Percentiles rank a stretch among this genome's conserved stretches.
These are phyloP conservation scores for Zeuzera pyrina DNA, from an alignment of 2,888 invertebrate genomes.

Conservation along the genomic window DNA sequence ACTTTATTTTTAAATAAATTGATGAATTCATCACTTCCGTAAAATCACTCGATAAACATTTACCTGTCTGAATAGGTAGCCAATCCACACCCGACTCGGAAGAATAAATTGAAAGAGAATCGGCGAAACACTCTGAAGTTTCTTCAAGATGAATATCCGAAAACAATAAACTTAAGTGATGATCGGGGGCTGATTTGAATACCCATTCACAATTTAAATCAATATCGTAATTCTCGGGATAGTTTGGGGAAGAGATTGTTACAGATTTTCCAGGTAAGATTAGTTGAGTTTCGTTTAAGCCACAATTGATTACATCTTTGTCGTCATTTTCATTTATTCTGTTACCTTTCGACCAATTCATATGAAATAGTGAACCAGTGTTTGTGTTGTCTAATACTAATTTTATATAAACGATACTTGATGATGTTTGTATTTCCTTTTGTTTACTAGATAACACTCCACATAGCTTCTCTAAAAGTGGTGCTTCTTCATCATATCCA, in stretches of 20 bases:
- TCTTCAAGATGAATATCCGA: slow-evolving; percentile 75
- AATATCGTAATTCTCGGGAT: slow-evolving; percentile 77
- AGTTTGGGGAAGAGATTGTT: slow-evolving; percentile 81
- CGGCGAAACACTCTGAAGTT: slow-evolving; percentile 67
- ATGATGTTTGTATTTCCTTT: slow-evolving; percentile 57
- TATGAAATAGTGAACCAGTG: slow-evolving; percentile 50
- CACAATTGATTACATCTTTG: slow-evolving; percentile 37
- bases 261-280: slow-evolving; percentile 23
- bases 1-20: slow-evolving; percentile 77
- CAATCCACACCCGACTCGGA: slow-evolving; percentile 67
- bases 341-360: slow-evolving; percentile 39
- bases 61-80: slow-evolving; percentile 55
- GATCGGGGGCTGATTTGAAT: slow-evolving; percentile 72
- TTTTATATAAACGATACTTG: slow-evolving; percentile 76
- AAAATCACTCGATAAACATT: slow-evolving; percentile 67
- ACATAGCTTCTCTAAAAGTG: slow-evolving; percentile 69
- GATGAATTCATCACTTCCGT: slow-evolving; percentile 34
- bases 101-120: slow-evolving; percentile 75
- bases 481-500: slow-evolving; percentile 79
- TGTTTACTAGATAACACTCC: slow-evolving; percentile 42
- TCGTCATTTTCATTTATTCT: slow-evolving; percentile 9
- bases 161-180: slow-evolving; percentile 75
- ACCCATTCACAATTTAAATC: slow-evolving; percentile 83
- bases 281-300: slow-evolving; percentile 36
- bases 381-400: slow-evolving; percentile 54